Evolutionary conservation across 2,113 vertebrate species (phyloP), one percentile per base, ranked within the genome.

Genomic region (Passerina amoena): DNA sequence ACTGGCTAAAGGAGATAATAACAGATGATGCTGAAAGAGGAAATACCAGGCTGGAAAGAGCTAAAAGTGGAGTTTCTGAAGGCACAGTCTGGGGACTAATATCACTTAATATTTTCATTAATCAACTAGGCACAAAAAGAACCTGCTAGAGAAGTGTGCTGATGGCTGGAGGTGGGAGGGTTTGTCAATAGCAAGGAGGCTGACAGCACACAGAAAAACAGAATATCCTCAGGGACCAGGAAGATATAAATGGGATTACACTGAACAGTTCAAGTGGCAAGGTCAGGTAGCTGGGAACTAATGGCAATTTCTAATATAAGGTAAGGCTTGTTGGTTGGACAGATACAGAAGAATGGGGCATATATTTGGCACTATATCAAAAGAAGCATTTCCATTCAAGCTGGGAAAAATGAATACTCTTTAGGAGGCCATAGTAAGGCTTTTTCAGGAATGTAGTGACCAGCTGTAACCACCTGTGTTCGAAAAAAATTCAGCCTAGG

Each of bases 81-180:
- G 88, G 86, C 77, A 78, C 44, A 65, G 45, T 91, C 77, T 84
- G 28, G 81, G 69, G 73, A 96, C 77, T 70, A 79, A 45, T 87
- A 84, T 65, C 40, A 64, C 44, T 86, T 96, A 82, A 86, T 95
- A 93, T 94, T 95, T 96, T 83, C 86, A 90, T 94, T 97, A 96
- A 94, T 96, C 92, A 95, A 54, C 54, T 54, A 71, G 61, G 77
- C 61, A 87, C 61, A 82, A 72, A 86, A 94, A 84, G 88, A 88
- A 89, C n/a, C 48, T 89, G 65, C 70, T 92, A 45, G 77, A 87
- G 65, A 85, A 95, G 82, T 65, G 86, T 87, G 86, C 86, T 94
- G 94, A 60, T 78, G 89, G 40, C 69, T 87, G 81, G 64, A 79
- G 78, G 45, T 85, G 61, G 81, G 86, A 95, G 69, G 28, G 81